A percentile compares a stretch with the other conserved stretches of the same genome.
Evolutionary conservation across 2,797 vertebrate genomes (phyloP).

Genomic region (Eurystomus glaucurus): DNA sequence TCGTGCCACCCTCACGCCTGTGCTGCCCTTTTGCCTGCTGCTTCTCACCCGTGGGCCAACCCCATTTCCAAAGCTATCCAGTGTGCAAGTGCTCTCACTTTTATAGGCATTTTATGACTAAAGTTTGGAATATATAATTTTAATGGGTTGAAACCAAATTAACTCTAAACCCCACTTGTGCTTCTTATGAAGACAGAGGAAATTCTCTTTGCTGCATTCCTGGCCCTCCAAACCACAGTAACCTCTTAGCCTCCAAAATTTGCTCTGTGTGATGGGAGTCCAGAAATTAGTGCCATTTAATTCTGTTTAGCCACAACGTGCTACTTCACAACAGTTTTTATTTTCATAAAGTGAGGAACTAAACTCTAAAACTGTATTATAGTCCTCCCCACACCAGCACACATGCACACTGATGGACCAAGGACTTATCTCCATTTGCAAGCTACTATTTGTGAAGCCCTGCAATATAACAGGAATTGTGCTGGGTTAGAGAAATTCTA

Average conservation of each 20-base stretch:
- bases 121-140: constrained; percentile 62
- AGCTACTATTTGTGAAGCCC: not conserved
- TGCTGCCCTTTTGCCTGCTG: not conserved
- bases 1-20: accelerated
- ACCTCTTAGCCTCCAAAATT: constrained; percentile 19
- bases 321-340: not conserved
- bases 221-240: not conserved
- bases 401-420: accelerated
- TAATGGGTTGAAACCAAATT: constrained; percentile 64
- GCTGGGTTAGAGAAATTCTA: not conserved
- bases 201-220: constrained; percentile 31
- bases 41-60: not conserved
- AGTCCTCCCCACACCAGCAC: not conserved
- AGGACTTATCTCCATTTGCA: not conserved
- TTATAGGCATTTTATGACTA: constrained; percentile 26
- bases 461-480: not conserved
- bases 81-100: constrained; percentile 42
- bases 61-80: not conserved
- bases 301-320: not conserved
- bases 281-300: constrained; percentile 1
- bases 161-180: constrained; percentile 52
- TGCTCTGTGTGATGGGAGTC: not conserved
- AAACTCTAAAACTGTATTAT: not conserved
- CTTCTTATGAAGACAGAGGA: constrained; percentile 32
- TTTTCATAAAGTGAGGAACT: not conserved